Percentiles rank a stretch among this genome's conserved stretches.
These are phyloP conservation scores for Sphenodon punctatus DNA, from an alignment of 2,797 vertebrate species.

Conservation along the genomic window DNA sequence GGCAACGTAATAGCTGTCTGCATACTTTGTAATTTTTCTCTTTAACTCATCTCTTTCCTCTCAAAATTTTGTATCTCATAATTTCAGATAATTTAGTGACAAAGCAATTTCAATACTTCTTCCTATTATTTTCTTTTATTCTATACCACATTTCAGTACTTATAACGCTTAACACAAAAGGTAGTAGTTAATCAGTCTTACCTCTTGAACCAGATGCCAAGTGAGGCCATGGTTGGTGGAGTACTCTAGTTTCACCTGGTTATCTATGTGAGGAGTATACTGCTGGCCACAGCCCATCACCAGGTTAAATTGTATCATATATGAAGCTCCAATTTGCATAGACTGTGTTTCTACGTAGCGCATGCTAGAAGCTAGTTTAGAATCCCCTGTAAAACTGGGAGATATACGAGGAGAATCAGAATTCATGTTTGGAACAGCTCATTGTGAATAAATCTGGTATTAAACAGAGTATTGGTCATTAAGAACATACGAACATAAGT, in stretches of 20 bases:
- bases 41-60: background rate
- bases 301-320: constrained; percentile 96
- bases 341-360: constrained; percentile 99
- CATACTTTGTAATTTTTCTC: background rate
- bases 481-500: no score
- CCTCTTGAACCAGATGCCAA: constrained; percentile 98
- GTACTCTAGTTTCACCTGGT: constrained; percentile 95
- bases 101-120: background rate
- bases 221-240: constrained; percentile 98
- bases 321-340: constrained; percentile 97
- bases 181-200: constrained; percentile 55
- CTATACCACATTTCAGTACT: background rate
- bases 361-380: constrained; percentile 90
- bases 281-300: constrained; percentile 94
- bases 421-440: background rate
- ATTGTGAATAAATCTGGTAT: background rate
- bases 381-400: constrained; percentile 94
- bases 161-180: background rate
- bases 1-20: background rate
- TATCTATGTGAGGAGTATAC: constrained; percentile 94
- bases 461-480: background rate
- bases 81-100: background rate
- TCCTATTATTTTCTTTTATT: background rate
- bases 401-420: constrained; percentile 27
- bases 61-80: background rate